A percentile compares a stretch with the other conserved stretches of the same genome.
Conservation (phyloP, 2,797 vertebrate genomes). For the Mormyrus hasselquistii region DNA sequence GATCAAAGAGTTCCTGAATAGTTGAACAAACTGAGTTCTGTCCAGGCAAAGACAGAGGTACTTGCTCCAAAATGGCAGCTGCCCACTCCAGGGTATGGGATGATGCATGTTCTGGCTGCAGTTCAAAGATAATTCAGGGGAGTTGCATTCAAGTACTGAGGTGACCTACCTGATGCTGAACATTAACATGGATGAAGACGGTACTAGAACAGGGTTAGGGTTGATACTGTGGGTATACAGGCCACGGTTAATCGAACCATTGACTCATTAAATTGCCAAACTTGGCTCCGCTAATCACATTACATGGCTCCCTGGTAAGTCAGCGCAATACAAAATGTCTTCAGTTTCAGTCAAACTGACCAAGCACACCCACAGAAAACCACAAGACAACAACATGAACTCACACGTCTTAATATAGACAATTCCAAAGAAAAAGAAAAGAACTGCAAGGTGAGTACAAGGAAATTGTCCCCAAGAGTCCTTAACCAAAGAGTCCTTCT, state of each 20-base stretch:
- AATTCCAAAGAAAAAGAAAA: background rate
- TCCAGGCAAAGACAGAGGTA: background rate
- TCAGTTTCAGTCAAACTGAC: background rate
- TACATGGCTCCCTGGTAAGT: background rate
- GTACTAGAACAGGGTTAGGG: background rate
- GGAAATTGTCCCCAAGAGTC: background rate
- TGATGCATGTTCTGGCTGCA: background rate
- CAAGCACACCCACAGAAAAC: background rate
- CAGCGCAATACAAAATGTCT: background rate
- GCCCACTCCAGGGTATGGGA: background rate
- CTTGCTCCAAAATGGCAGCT: background rate
- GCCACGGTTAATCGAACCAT: background rate
- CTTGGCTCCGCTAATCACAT: background rate
- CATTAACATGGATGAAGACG: background rate
- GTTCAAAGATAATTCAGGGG: background rate
- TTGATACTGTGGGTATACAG: background rate
- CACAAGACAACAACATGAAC: background rate
- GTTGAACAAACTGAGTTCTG: background rate
- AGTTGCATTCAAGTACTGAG: background rate
- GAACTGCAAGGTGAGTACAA: background rate
- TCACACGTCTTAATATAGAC: background rate
- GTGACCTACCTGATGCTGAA: background rate
- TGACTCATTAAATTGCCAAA: background rate
- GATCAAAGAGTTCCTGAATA: background rate
- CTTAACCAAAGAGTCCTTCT: background rate